Evolutionary conservation across 1,140 invertebrate species (phyloP).

Genomic region (Pollicipes pollicipes): DNA sequence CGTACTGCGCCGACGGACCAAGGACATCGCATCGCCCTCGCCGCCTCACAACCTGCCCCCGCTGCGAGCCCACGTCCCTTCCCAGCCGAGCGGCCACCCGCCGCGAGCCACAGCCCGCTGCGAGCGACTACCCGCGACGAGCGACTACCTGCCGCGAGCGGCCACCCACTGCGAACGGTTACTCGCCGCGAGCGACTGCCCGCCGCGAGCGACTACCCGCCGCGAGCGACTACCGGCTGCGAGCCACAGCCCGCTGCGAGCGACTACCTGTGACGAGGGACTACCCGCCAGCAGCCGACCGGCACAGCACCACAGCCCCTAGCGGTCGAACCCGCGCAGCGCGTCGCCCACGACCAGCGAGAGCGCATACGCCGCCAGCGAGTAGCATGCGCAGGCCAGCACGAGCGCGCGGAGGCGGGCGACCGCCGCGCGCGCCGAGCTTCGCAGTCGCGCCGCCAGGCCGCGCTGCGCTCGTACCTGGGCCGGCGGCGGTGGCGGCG

Average conservation of each 20-base stretch:
- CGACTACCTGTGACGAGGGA: no score
- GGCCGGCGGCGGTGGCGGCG: no score
- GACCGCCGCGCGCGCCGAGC: not conserved
- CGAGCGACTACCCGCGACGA: not conserved
- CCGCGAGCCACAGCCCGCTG: no score
- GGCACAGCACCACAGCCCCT: no score
- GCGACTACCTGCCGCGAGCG: not conserved
- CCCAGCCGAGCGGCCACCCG: no score
- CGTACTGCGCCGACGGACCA: no score
- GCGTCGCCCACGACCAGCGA: not conserved
- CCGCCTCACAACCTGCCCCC: no score
- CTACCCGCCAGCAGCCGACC: no score
- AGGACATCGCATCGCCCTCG: no score
- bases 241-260: no score
- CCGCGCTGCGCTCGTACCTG: not conserved
- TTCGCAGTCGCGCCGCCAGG: not conserved
- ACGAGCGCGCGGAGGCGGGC: not conserved
- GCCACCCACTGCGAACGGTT: not conserved
- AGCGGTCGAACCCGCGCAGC: not conserved
- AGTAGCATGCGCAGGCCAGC: not conserved
- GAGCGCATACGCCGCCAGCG: not conserved
- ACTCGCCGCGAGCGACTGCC: not conserved
- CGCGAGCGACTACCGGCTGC: not conserved
- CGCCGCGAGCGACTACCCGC: not conserved
- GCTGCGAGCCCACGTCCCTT: no score